Evolutionary conservation across 2,888 invertebrate species (phyloP).

Genomic region (Drosophila trichaetosa): DNA sequence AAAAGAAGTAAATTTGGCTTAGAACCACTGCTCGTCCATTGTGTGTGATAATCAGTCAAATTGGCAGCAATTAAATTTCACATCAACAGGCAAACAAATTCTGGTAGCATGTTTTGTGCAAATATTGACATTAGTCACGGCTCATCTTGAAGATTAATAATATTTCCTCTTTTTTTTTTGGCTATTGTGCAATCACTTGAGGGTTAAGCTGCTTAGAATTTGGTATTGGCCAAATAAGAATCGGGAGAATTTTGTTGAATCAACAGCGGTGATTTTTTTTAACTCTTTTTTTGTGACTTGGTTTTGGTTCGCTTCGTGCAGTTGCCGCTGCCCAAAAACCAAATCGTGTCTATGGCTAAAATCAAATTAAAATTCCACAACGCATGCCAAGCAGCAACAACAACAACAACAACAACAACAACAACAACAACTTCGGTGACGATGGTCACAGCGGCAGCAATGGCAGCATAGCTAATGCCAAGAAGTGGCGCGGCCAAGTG

Average conservation of each 20-base stretch:
- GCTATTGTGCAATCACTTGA: constrained; percentile 67
- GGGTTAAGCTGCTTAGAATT: constrained; percentile 58
- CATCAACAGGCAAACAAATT: constrained; percentile 49
- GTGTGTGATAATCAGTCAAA: constrained; percentile 39
- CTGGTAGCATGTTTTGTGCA: constrained; percentile 46
- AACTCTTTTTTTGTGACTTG: constrained; percentile 39
- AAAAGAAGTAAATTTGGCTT: constrained; percentile 39
- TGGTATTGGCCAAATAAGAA: constrained; percentile 37
- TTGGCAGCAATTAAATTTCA: constrained; percentile 74
- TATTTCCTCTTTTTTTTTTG: constrained; percentile 10
- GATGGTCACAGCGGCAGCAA: constrained; percentile 30
- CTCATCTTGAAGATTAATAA: constrained; percentile 14
- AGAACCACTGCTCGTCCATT: constrained; percentile 62
- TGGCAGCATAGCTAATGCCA: constrained; percentile 76
- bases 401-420: constrained; percentile 19
- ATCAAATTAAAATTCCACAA: constrained; percentile 81
- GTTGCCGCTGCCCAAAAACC: constrained; percentile 65
- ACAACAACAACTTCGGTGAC: constrained; percentile 5
- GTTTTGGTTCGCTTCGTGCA: constrained; percentile 65
- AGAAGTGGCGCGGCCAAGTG: constrained; percentile 73
- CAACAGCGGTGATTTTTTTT: constrained; percentile 29
- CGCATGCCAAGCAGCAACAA: constrained; percentile 69
- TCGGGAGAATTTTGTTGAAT: constrained; percentile 25
- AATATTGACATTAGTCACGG: constrained; percentile 80
- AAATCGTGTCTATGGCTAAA: constrained; percentile 81